phyloP scores from a whole-genome alignment of 2,113 vertebrate species.

The Calyptommatus sinebrachiatus region DNA sequence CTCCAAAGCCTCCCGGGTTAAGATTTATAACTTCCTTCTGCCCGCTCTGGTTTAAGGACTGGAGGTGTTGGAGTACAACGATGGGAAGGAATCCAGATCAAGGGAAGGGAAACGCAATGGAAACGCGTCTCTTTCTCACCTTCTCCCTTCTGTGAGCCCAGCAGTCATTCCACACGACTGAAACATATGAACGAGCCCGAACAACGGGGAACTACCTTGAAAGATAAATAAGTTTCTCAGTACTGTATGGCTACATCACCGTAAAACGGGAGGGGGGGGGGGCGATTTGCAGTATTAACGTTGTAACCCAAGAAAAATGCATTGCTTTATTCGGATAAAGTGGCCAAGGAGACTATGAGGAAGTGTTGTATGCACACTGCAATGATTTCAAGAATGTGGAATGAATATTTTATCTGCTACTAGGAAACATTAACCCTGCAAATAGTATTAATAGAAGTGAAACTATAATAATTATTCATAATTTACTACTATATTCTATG shows the following conservation, averaged over 20 bases:
- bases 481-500: neutral
- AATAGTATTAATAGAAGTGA: neutral
- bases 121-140: neutral
- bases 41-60: no score
- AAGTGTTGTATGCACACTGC: no score
- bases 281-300: neutral
- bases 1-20: neutral
- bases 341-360: no score
- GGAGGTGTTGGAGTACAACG: no score
- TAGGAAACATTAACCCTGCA: neutral
- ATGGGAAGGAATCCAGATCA: neutral
- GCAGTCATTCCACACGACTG: no score
- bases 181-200: neutral
- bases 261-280: no score
- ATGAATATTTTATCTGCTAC: neutral
- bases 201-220: neutral
- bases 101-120: neutral
- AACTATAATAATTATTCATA: neutral
- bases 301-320: neutral
- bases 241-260: neutral
- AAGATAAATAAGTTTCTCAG: neutral
- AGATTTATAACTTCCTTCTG: no score
- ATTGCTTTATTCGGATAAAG: no score
- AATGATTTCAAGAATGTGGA: no score
- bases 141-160: neutral